These are phyloP conservation scores for Limulus polyphemus DNA, from an alignment of 2,888 invertebrate species.

Conservation along the genomic window DNA sequence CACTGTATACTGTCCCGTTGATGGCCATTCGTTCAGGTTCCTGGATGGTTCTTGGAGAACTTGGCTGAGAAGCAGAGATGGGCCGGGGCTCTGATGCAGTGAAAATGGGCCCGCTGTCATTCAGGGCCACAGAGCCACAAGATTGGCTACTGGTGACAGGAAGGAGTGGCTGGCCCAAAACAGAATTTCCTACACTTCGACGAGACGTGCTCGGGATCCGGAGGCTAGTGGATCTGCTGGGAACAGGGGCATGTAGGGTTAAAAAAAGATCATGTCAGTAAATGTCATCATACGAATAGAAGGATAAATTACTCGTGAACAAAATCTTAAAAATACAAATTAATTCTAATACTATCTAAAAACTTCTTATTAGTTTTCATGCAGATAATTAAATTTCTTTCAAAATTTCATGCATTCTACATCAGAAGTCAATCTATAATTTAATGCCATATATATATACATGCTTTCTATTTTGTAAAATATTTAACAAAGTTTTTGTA, in stretches of 20 bases:
- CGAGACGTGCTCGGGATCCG: constrained; percentile 22
- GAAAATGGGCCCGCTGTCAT: neutral
- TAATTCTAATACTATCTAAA: neutral
- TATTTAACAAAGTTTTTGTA: too few species aligned
- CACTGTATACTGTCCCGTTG: constrained; percentile 21
- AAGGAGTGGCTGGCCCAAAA: constrained; percentile 19
- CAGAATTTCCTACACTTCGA: constrained; percentile 17
- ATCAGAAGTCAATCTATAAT: too few species aligned
- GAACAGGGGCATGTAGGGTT: constrained; percentile 4
- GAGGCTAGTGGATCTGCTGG: constrained; percentile 19
- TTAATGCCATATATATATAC: too few species aligned
- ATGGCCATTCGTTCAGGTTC: constrained; percentile 17
- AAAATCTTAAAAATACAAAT: neutral
- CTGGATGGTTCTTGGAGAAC: constrained; percentile 16
- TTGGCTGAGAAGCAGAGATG: constrained; percentile 21
- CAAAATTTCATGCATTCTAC: too few species aligned
- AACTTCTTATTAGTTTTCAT: too few species aligned
- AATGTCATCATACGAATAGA: neutral
- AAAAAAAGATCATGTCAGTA: neutral
- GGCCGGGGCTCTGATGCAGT: constrained; percentile 9
- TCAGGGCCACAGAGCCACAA: constrained; percentile 23
- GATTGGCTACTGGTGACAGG: constrained; percentile 23
- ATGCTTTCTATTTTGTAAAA: too few species aligned
- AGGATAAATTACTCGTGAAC: neutral
- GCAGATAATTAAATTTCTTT: too few species aligned